These are phyloP conservation scores for Chionodraco myersi DNA, from an alignment of 2,113 vertebrate genomes.

Conservation along the genomic window DNA sequence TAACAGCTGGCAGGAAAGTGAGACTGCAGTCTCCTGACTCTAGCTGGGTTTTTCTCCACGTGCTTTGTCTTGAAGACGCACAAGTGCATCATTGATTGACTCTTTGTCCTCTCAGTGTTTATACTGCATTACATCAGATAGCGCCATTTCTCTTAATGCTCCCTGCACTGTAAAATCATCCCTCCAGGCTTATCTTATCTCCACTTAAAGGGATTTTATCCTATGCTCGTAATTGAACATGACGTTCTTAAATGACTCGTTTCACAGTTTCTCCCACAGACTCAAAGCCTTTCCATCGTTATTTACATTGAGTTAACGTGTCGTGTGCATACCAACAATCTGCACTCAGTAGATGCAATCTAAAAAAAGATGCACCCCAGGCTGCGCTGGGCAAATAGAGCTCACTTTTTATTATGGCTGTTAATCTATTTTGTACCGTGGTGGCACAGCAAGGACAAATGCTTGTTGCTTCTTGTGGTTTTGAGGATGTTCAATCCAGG, in stretches of 20 bases:
- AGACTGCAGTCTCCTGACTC: conserved; percentile 18
- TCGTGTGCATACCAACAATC: conserved; percentile 28
- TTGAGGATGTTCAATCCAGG: conserved; percentile 51
- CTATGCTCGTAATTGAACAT: conserved; percentile 52
- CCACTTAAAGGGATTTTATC: conserved; percentile 25
- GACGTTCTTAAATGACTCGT: conserved; percentile 42
- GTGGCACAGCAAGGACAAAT: conserved; percentile 18
- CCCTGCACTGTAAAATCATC: conserved; percentile 41
- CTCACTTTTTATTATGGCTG: conserved; percentile 7
- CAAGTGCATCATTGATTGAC: conserved; percentile 5
- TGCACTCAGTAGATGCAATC: conserved; percentile 28
- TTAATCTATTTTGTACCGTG: conserved; percentile 23
- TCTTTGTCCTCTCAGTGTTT: conserved; percentile 46
- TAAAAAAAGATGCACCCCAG: conserved; percentile 22
- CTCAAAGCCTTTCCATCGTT: conserved; percentile 12
- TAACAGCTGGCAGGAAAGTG: too few species aligned
- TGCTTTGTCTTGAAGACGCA: background rate
- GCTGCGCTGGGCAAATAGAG: background rate
- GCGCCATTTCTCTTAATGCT: conserved; percentile 38
- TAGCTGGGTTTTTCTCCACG: background rate
- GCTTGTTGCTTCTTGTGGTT: conserved; percentile 28
- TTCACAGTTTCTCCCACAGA: conserved; percentile 31
- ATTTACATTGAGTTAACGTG: conserved; percentile 49
- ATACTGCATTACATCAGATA: conserved; percentile 51
- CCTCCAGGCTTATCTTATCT: conserved; percentile 50